Evolutionary conservation across 2,888 invertebrate species (phyloP).

Genomic region (Neoascia interrupta): DNA sequence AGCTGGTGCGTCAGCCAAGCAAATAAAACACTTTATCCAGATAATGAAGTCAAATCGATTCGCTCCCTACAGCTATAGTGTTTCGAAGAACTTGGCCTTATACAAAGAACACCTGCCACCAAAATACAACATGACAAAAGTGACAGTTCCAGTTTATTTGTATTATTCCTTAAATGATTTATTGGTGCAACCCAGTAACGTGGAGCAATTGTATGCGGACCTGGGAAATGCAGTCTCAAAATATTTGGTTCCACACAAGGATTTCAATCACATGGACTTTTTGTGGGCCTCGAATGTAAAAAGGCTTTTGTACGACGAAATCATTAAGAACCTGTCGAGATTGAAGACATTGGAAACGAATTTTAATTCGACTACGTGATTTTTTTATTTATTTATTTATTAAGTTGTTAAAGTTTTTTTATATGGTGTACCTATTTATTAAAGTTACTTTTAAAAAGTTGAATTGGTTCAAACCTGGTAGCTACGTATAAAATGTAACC

Average conservation of each 20-base stretch:
- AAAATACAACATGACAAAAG: conserved; percentile 80
- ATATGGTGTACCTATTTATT: too few species aligned
- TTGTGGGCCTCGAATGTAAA: conserved; percentile 83
- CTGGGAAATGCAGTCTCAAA: conserved; percentile 78
- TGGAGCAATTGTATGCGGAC: conserved; percentile 75
- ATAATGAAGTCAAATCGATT: conserved; percentile 78
- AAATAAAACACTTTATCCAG: conserved; percentile 83
- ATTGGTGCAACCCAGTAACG: conserved; percentile 81
- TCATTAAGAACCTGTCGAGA: conserved; percentile 37
- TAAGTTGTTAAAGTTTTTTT: too few species aligned
- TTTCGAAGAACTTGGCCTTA: conserved; percentile 78
- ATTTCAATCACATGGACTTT: conserved; percentile 85
- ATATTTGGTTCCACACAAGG: conserved; percentile 80
- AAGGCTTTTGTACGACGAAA: conserved; percentile 80
- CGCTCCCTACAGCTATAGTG: conserved; percentile 82
- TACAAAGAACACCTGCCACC: conserved; percentile 82
- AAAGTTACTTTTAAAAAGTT: neutral
- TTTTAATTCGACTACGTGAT: too few species aligned
- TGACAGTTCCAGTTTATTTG: conserved; percentile 81
- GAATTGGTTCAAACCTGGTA: too few species aligned
- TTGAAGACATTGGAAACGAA: conserved; percentile 3
- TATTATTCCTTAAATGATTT: conserved; percentile 82
- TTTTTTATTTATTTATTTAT: too few species aligned
- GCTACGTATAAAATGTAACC: too few species aligned
- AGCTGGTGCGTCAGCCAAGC: conserved; percentile 82